Conservation (phyloP, 2,797 vertebrate genomes). For the Tenualosa thibaudeaui region DNA sequence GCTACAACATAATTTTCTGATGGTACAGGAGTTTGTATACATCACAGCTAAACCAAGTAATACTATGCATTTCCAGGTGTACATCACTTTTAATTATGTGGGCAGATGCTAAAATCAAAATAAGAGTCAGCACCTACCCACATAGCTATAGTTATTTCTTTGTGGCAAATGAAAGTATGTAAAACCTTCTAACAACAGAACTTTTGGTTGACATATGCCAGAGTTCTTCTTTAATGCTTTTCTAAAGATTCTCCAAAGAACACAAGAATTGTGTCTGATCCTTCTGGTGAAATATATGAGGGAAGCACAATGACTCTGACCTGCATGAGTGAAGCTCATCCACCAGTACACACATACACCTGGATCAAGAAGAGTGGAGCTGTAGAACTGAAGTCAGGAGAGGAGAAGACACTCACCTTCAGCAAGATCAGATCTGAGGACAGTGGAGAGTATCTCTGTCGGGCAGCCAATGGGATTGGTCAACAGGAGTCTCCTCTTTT, state of each 20-base stretch:
- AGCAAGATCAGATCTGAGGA: constrained; percentile 13
- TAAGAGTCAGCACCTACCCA: too few species aligned
- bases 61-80: too few species aligned
- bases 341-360: constrained; percentile 7
- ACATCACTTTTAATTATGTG: too few species aligned
- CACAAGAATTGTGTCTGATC: constrained; percentile 15
- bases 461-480: not conserved
- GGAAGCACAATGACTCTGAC: constrained; percentile 29
- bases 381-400: not conserved
- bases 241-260: constrained; percentile 20
- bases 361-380: constrained; percentile 7
- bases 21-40: too few species aligned
- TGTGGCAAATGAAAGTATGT: too few species aligned
- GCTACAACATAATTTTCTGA: too few species aligned
- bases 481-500: not conserved
- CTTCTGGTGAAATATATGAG: constrained; percentile 24
- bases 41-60: too few species aligned
- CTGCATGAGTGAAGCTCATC: constrained; percentile 32
- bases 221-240: too few species aligned
- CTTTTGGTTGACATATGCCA: too few species aligned
- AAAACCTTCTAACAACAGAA: too few species aligned
- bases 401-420: constrained; percentile 10
- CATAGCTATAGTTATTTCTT: too few species aligned
- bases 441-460: not conserved
- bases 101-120: too few species aligned